These are phyloP conservation scores for Xiphophorus hellerii DNA, from an alignment of 2,113 vertebrate species.

Conservation along the genomic window DNA sequence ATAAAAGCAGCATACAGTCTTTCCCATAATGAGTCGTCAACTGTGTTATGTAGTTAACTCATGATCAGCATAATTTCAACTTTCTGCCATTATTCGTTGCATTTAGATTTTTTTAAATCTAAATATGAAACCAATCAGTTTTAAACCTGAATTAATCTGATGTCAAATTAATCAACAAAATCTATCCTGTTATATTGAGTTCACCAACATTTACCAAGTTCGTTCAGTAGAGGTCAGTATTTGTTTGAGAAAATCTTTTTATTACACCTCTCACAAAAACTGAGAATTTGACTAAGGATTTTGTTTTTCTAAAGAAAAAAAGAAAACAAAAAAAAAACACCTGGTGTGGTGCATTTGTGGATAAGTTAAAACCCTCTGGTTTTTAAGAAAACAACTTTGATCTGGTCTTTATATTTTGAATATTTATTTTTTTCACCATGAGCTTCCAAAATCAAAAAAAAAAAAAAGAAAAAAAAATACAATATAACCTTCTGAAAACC, in stretches of 20 bases:
- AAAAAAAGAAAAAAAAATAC: slow-evolving; percentile 73
- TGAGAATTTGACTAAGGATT: neutral
- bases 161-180: neutral
- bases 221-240: slow-evolving; percentile 29
- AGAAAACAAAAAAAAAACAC: too few species aligned
- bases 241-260: neutral
- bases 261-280: neutral
- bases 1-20: too few species aligned
- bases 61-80: too few species aligned
- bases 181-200: neutral
- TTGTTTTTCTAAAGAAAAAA: too few species aligned
- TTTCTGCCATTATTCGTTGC: too few species aligned
- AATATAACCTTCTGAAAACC: slow-evolving; percentile 82
- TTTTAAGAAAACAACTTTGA: slow-evolving; percentile 28
- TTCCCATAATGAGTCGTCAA: too few species aligned
- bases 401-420: slow-evolving; percentile 47
- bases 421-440: slow-evolving; percentile 75
- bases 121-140: too few species aligned
- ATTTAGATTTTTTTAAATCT: too few species aligned
- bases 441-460: slow-evolving; percentile 73
- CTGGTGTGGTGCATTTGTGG: too few species aligned
- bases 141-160: too few species aligned
- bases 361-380: neutral
- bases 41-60: too few species aligned
- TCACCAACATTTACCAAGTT: neutral